Evolutionary conservation across 2,113 vertebrate species (phyloP), one percentile per base, ranked within the genome.

Genomic region (Parotia lawesii): DNA sequence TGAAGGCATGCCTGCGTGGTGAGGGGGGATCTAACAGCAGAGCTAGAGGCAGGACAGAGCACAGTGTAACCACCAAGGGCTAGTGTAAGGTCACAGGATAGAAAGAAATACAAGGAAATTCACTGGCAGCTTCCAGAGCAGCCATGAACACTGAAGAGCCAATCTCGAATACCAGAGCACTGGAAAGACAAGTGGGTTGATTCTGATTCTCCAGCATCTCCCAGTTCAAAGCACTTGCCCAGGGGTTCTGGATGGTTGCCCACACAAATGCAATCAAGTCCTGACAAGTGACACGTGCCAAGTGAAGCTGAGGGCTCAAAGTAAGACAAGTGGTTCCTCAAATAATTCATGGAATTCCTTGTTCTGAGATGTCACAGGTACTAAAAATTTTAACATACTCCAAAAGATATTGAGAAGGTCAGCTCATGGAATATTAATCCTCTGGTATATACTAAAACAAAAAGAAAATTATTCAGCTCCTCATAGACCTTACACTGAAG

Each of bases 1-100:
- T 84, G 29, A 90, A 70, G 35, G 54, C 21, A 82, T 13, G 9
- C 11, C 48, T 64, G 21, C 18, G 33, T 33, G 11, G 42, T 21
- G 16, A 85, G 8, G 2, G 2, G 35, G 23, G 18, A 64, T 71
- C 29, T 51, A 60, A 75, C 9, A 91, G 53, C 37, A 96, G 53
- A 89, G 27, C 13, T 33, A 80, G 56, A 38, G 9, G 24, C 10
- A 16, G 61, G 33, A 64, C 24, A 71, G 15, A 74, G 31, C n/a
- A 74, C 21, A 64, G 0, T 0, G 2, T 10, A 47, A 69, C 28
- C 27, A 69, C 14, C 24, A n/a, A 2, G 0, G n/a, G 37, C 12
- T 89, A 85, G 10, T 2, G 2, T 8, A 42, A 78, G 23, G 11
- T 27, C 62, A 44, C 8, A 82, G 40, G n/a, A 69, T 1, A 0